Conservation (phyloP, 35 echinoderm and acorn worm genomes). For the Ophiothrix spiculata region DNA sequence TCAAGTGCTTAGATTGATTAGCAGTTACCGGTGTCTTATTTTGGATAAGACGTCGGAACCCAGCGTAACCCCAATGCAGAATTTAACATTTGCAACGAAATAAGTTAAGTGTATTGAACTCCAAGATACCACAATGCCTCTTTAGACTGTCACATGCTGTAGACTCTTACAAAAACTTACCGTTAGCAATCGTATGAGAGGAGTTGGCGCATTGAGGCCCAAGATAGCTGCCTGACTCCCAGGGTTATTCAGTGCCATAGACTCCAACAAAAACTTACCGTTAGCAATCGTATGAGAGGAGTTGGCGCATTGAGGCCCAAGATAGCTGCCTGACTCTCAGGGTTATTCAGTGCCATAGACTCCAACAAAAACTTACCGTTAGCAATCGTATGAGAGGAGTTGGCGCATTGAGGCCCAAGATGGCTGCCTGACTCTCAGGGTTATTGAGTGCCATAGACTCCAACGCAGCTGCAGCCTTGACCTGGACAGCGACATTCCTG, state of each 20-base stretch:
- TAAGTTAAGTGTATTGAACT: no score
- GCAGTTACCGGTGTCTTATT: no score
- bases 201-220: slow-evolving; percentile 61
- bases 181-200: slow-evolving; percentile 84
- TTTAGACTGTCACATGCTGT: no score
- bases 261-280: slow-evolving; percentile 91
- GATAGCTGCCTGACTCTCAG: slow-evolving; percentile 80
- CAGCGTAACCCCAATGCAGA: no score
- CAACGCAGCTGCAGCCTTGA: slow-evolving; percentile 84
- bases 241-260: slow-evolving; percentile 83
- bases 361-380: slow-evolving; percentile 91
- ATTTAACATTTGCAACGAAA: no score
- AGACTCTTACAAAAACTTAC: no score
- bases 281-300: slow-evolving; percentile 79
- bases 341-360: slow-evolving; percentile 84
- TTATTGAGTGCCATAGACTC: slow-evolving; percentile 91
- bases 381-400: slow-evolving; percentile 76
- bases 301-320: slow-evolving; percentile 67
- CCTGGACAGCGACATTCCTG: slow-evolving; percentile 90
- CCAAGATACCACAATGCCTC: no score
- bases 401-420: slow-evolving; percentile 72
- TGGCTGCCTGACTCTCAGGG: slow-evolving; percentile 76
- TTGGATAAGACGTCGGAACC: no score
- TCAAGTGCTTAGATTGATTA: no score
- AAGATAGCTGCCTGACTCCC: slow-evolving; percentile 80